A percentile compares a stretch with the other conserved stretches of the same genome.
Conservation (phyloP, 2,797 vertebrate genomes). For the Muraenolepis orangiensis region DNA sequence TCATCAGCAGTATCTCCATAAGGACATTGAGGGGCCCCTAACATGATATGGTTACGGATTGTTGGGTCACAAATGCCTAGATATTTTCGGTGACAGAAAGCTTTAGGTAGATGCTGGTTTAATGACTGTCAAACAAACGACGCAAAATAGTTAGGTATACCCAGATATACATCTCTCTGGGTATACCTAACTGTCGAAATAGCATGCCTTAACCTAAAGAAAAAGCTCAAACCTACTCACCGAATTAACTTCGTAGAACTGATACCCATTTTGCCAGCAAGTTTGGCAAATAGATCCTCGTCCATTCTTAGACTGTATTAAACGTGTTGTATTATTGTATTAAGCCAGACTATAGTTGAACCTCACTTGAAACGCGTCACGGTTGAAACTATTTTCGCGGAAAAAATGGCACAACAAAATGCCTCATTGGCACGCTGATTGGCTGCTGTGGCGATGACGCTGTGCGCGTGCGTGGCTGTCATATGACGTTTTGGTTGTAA, state of each 20-base stretch:
- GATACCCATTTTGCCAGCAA: slow-evolving; percentile 60
- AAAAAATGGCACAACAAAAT: not conserved
- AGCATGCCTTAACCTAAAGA: not conserved
- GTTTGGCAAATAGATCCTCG: slow-evolving; percentile 43
- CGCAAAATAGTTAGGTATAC: too few species aligned
- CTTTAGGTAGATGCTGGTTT: too few species aligned
- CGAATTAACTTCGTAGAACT: slow-evolving; percentile 47
- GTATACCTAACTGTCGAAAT: too few species aligned
- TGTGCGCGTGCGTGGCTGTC: not conserved
- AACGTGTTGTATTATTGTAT: too few species aligned
- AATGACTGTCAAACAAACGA: too few species aligned
- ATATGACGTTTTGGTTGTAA: too few species aligned
- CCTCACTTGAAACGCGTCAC: not conserved
- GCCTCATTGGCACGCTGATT: not conserved
- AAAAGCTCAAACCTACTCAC: slow-evolving; percentile 36
- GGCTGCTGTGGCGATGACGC: not conserved
- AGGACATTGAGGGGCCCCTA: too few species aligned
- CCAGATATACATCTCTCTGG: too few species aligned
- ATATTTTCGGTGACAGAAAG: too few species aligned
- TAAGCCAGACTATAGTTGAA: not conserved
- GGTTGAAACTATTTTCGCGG: not conserved
- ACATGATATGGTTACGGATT: too few species aligned
- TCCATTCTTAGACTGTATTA: slow-evolving; percentile 50
- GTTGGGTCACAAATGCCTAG: too few species aligned
- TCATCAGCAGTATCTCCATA: too few species aligned